These are phyloP conservation scores for Drosophila peninsularis DNA, from an alignment of 2,888 invertebrate species.

Conservation along the genomic window DNA sequence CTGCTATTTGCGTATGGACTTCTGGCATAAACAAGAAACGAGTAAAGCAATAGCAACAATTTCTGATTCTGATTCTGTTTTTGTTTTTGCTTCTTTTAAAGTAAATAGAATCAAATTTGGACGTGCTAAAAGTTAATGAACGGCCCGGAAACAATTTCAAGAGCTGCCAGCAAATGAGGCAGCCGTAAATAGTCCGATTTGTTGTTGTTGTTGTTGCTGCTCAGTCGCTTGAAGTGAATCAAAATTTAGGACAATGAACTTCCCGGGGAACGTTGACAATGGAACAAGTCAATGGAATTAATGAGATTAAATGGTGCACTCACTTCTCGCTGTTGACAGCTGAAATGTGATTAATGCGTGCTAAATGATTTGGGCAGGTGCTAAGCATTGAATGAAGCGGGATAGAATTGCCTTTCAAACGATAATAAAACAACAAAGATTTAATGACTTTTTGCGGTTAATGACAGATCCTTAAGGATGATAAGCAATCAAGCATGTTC, in stretches of 20 bases:
- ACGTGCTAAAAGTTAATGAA: slow-evolving; percentile 68
- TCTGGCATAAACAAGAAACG: slow-evolving; percentile 29
- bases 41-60: slow-evolving; percentile 24
- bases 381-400: neutral
- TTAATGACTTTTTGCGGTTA: neutral
- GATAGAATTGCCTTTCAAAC: neutral
- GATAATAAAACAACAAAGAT: neutral
- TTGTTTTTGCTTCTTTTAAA: slow-evolving; percentile 19
- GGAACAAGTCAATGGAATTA: slow-evolving; percentile 17
- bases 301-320: slow-evolving; percentile 11
- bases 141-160: slow-evolving; percentile 67
- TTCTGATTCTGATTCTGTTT: slow-evolving; percentile 17
- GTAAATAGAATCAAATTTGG: slow-evolving; percentile 66
- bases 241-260: slow-evolving; percentile 43
- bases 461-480: neutral
- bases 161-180: slow-evolving; percentile 26
- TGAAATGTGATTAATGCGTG: slow-evolving; percentile 11
- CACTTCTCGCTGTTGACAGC: neutral
- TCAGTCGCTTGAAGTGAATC: slow-evolving; percentile 8
- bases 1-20: slow-evolving; percentile 28
- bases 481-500: neutral
- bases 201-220: slow-evolving; percentile 4
- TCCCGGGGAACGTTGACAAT: slow-evolving; percentile 25
- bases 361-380: neutral
- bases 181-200: slow-evolving; percentile 8